phyloP scores from a whole-genome alignment of 2,888 invertebrate genomes.

The Encarsia formosa region DNA sequence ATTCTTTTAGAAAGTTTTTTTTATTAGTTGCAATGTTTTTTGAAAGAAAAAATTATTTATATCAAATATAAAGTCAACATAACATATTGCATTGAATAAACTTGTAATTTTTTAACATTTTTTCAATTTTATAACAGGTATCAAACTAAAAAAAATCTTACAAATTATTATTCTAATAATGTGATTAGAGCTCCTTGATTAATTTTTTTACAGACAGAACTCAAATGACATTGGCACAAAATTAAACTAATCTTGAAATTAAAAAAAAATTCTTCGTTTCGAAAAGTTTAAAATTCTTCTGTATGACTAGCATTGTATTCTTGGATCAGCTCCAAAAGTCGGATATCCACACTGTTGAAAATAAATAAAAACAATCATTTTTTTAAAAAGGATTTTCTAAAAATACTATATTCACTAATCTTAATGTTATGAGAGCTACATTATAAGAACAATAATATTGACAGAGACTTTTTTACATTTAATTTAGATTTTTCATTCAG shows the following conservation, averaged over 20 bases:
- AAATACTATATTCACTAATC: too few species aligned
- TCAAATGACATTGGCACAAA: conserved; percentile 19
- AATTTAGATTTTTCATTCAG: too few species aligned
- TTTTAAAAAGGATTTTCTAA: conserved; percentile 9
- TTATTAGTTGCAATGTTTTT: too few species aligned
- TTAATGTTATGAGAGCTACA: too few species aligned
- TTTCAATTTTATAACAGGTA: conserved; percentile 4
- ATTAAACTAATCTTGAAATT: conserved; percentile 15
- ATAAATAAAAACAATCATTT: conserved; percentile 5
- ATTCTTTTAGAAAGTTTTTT: too few species aligned
- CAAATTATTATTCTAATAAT: conserved; percentile 14
- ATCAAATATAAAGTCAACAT: conserved; percentile 1
- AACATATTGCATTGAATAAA: conserved; percentile 6
- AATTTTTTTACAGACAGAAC: conserved; percentile 22
- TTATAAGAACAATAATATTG: too few species aligned
- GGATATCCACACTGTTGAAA: conserved; percentile 25
- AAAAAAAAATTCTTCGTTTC: conserved; percentile 9
- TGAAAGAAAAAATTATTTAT: neutral
- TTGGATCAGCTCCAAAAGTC: conserved; percentile 28
- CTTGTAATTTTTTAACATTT: conserved; percentile 11
- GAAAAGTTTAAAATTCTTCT: conserved; percentile 18
- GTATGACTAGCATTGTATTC: conserved; percentile 11
- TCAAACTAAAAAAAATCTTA: conserved; percentile 16
- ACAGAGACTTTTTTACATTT: too few species aligned
- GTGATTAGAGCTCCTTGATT: too few species aligned